A percentile compares a stretch with the other conserved stretches of the same genome.
These are phyloP conservation scores for Noctuana brunneofusca DNA, from an alignment of 2,888 invertebrate species.

Conservation along the genomic window DNA sequence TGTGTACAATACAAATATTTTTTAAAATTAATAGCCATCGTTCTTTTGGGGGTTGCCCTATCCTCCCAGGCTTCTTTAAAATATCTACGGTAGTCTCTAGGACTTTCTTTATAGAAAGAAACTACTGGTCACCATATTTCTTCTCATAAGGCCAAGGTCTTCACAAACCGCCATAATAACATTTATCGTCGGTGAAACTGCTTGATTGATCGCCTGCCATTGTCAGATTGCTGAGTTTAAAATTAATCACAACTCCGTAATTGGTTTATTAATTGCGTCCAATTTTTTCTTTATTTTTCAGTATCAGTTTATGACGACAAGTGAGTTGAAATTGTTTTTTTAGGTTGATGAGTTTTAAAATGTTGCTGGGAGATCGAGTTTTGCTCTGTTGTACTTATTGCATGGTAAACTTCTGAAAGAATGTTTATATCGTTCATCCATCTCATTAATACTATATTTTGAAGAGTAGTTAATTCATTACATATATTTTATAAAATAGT, in stretches of 20 bases:
- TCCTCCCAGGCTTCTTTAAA: too few relatives aligned
- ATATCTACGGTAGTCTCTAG: too few relatives aligned
- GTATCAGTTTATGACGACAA: not conserved
- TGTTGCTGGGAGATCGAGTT: too few relatives aligned
- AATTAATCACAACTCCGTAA: slow-evolving; percentile 36
- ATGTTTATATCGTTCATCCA: too few relatives aligned
- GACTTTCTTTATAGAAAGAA: not conserved
- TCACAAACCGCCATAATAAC: not conserved
- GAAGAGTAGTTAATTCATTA: too few relatives aligned
- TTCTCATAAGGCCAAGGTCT: not conserved
- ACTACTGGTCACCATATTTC: not conserved
- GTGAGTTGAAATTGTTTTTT: not conserved
- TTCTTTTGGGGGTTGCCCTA: too few relatives aligned
- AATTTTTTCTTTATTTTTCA: slow-evolving; percentile 2
- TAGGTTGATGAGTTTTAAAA: not conserved
- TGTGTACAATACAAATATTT: slow-evolving; percentile 3
- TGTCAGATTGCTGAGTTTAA: slow-evolving; percentile 35
- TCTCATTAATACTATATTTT: too few relatives aligned
- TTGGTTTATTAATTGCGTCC: slow-evolving; percentile 33
- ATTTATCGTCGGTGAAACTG: slow-evolving; percentile 1
- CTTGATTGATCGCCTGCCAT: slow-evolving; percentile 36
- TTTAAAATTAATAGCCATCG: too few relatives aligned
- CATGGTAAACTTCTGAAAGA: too few relatives aligned
- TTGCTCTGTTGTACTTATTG: too few relatives aligned
- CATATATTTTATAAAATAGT: too few relatives aligned